Base-by-base conservation (phyloP, 2,797 vertebrate genomes). In the Pygocentrus nattereri region DNA sequence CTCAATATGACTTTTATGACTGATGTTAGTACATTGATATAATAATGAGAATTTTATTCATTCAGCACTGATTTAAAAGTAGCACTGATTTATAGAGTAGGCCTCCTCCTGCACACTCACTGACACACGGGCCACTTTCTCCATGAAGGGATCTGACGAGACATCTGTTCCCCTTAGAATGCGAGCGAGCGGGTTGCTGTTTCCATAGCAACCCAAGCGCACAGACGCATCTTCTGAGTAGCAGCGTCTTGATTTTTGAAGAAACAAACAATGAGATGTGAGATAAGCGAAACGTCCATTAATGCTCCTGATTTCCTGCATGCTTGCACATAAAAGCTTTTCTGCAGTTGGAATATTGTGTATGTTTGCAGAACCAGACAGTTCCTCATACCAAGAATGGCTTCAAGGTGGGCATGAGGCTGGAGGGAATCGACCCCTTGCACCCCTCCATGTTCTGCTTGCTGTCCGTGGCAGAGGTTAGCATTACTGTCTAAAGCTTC, bases 361-460 rank as follows among this genome's bases (percentile, higher is more conserved):
- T 69, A 31, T 44, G 34, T 41, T 30, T 74, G 70, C 82, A 95
- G 94, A 87, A 74, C 41, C 95, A 96, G 82, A 89, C 88, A 18
- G 91, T 93, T 84, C 94, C 92, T 15, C 86, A 86, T 44, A 88
- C 79, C 69, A 93, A 89, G 85, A 90, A 88, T 85, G 93, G 91
- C 25, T 96, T 96, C 88, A 94, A 93, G 82, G 88, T 92, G 73
- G 95, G 94, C 52, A 94, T 96, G 95, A 92, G 92, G 83, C 84
- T 96, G 77, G 95, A 96, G 85, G 95, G 95, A 7, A 68, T 95
- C 18, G 93, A 95, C 84, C 94, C 94, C 0, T 88, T 93, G 49
- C 94, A 94, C 65, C 94, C 94, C 0, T 95, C 94, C 64, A 92
- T 95, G 89, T 93, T 95, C 85, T 96, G 94, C 84, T 93, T 95